These are phyloP conservation scores for Saccopteryx bilineata DNA, from an alignment of 2,113 vertebrate species.

Conservation along the genomic window DNA sequence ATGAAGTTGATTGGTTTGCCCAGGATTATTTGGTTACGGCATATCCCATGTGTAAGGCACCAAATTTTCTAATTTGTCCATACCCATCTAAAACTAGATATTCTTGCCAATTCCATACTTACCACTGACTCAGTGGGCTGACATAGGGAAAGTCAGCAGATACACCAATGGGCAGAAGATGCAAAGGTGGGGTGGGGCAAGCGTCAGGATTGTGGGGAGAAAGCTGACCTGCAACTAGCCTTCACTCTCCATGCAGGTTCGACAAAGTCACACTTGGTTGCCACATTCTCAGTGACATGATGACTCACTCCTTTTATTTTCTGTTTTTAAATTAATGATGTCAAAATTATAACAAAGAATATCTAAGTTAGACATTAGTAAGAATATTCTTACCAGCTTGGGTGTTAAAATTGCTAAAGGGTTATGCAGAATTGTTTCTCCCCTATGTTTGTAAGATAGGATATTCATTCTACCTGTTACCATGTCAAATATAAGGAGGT, in stretches of 20 bases:
- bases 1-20: background rate
- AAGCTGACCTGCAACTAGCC: accelerated
- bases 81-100: background rate
- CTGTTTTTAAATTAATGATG: background rate
- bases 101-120: background rate
- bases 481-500: conserved; percentile 5
- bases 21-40: background rate
- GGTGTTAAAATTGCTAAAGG: background rate
- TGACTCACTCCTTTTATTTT: background rate
- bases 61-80: background rate
- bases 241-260: background rate
- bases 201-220: background rate
- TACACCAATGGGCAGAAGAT: background rate
- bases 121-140: too few relatives aligned
- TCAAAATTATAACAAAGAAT: conserved; percentile 51
- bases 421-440: background rate
- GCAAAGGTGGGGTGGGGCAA: background rate
- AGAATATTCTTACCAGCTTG: background rate
- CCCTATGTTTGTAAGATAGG: background rate
- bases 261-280: background rate
- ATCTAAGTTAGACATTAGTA: background rate
- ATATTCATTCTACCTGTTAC: background rate
- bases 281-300: background rate
- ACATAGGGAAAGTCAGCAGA: background rate
- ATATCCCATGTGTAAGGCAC: background rate